Base-by-base conservation (phyloP, 2,797 vertebrate genomes). In the Sebastiscus tertius region DNA sequence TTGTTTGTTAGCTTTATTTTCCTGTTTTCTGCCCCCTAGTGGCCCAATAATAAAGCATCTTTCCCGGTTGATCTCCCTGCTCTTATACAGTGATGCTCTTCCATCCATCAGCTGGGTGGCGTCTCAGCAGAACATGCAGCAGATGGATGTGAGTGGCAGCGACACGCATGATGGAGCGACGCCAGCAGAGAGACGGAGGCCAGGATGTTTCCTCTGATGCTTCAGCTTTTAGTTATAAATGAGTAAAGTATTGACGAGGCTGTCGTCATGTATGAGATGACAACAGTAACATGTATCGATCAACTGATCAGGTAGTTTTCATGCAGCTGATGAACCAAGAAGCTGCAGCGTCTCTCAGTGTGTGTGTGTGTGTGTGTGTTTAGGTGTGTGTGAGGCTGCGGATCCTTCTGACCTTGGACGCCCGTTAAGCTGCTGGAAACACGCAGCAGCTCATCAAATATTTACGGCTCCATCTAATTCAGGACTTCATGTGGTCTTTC, bases 401-500 rank as follows among this genome's bases (percentile, higher is more conserved):
- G 66, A 63, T 64, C 75, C 58, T 27, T 63, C 34, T 91, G 90
- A 94, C 93, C 91, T 93, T 92, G 90, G 70, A 82, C 6, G 77
- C 36, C 89, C 67, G 39, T 82, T 82, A 82, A 89, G 82, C 84
- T 84, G 87, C 70, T 67, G 64, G 77, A 89, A 83, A 89, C 85
- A 83, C 59, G 42, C 76, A 86, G 88, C 82, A 77, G 86, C 85
- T 92, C 92, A 94, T 93, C 91, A 94, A 93, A 92, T 93, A 94
- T 94, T 94, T 91, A 94, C 86, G 2, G 82, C 89, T 83, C 76
- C 75, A 82, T 91, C 91, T 94, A 85, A 87, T 86, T 89, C 87
- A 86, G 88, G 90, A 82, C 77, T 85, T 90, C 65, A 83, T 90
- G 87, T 80, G 81, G 66, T 77, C 81, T 82, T 75, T 81, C 82